Percentiles rank a stretch among this genome's conserved stretches.
Conservation (phyloP, 2,113 vertebrate species). For the Nicator chloris region DNA sequence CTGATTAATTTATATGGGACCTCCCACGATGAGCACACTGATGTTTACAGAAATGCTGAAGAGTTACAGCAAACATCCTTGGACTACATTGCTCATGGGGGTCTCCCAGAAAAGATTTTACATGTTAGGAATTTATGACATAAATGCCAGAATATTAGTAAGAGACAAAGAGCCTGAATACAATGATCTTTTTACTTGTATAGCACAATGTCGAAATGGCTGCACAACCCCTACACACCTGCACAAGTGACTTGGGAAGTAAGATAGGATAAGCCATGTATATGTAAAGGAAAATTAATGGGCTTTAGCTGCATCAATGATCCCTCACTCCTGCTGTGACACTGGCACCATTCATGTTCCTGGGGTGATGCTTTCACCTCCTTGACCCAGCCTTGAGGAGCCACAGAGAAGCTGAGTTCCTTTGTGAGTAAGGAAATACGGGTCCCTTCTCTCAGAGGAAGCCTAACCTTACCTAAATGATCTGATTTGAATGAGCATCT, state of each 20-base stretch:
- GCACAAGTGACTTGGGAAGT: not conserved
- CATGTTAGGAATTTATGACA: not conserved
- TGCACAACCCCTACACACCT: not conserved
- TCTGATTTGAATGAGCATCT: not conserved
- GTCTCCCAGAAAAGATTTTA: not conserved
- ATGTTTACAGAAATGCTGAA: not conserved
- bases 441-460: not conserved
- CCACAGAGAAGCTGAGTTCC: not conserved
- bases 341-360: not conserved
- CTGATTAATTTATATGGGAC: slow-evolving; percentile 15
- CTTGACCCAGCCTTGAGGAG: not conserved
- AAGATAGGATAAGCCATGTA: not conserved
- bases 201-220: not conserved
- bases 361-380: not conserved
- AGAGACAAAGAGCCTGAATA: not conserved
- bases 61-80: not conserved
- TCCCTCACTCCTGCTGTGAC: not conserved
- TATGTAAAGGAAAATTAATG: not conserved
- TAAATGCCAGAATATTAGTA: not conserved
- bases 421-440: not conserved
- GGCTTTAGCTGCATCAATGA: not conserved
- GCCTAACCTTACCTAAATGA: not conserved
- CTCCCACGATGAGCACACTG: not conserved
- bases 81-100: not conserved
- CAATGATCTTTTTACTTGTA: not conserved